Conservation (phyloP, 2,113 vertebrate genomes). For the Gyps fulvus region DNA sequence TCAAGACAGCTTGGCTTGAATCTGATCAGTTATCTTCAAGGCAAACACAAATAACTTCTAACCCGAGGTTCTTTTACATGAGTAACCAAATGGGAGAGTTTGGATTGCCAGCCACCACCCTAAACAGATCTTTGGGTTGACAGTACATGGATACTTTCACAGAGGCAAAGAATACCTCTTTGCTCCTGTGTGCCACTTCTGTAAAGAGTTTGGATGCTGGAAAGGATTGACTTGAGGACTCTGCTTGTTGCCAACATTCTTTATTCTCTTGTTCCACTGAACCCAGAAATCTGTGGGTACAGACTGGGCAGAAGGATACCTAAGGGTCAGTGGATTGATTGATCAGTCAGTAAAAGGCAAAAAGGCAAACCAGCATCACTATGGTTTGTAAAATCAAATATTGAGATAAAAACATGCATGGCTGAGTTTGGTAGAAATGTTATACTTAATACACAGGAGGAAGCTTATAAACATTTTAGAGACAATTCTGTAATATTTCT, state of each 20-base stretch:
- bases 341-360: not conserved
- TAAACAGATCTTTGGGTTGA: not conserved
- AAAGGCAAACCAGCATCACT: not conserved
- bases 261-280: not conserved
- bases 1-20: not conserved
- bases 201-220: not conserved
- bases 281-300: not conserved
- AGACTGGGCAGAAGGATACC: not conserved
- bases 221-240: not conserved
- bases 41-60: not conserved
- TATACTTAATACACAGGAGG: not conserved
- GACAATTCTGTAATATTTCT: constrained; percentile 1
- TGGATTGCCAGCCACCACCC: not conserved
- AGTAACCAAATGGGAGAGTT: not conserved
- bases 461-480: constrained; percentile 14
- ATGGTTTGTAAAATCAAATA: not conserved
- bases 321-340: not conserved
- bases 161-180: not conserved
- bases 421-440: constrained; percentile 20
- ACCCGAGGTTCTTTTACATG: not conserved
- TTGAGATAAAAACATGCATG: not conserved
- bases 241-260: not conserved
- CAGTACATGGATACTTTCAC: not conserved
- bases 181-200: not conserved
- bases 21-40: constrained; percentile 6